Base-by-base conservation (phyloP, 2,797 vertebrate genomes). In the Moxostoma hubbsi region DNA sequence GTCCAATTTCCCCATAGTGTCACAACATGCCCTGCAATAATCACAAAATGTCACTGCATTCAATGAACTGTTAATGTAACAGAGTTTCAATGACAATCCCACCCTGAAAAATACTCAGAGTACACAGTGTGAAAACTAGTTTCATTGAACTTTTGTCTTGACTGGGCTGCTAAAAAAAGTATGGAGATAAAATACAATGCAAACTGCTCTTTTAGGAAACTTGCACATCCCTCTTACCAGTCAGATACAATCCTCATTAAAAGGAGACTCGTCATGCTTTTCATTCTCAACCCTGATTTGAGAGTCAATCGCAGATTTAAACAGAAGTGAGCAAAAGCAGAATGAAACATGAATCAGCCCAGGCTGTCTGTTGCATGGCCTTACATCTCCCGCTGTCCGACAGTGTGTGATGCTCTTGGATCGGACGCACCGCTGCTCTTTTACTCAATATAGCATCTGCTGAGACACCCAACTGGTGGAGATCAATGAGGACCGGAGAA, bases 271-370 rank as follows among this genome's bases (percentile, higher is more conserved):
- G 54, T 75, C 50, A 45, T 15, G 36, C 71, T 62, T 36, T 66
- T 54, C 79, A 74, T 62, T 73, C 69, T 15, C 63, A 55, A 86
- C 87, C 81, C 81, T 88, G 73, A 86, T 82, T 86, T 81, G 83
- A 83, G 82, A 84, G 75, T 84, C 87, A 86, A 90, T 87, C 72
- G 36, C 18, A 78, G 82, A 81, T 88, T 88, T 84, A 71, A 77
- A 77, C 78, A 74, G 86, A 80, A 58, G 43, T 64, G 43, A 76
- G 50, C 67, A 51, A 73, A 69, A 79, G 46, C 54, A 69, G 61
- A 11, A 64, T 36, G 55, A 61, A 18, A 57, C 57, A 68, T 84
- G 71, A 86, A 75, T 82, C 71, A 75, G 67, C 36, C 45, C 47
- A 49, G 46, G n/a, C 15, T 47, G 36, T 1, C 57, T 61, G 55